A percentile compares a stretch with the other conserved stretches of the same genome.
phyloP scores from a whole-genome alignment of 2,888 invertebrate species.

The Agrotis clavis region DNA sequence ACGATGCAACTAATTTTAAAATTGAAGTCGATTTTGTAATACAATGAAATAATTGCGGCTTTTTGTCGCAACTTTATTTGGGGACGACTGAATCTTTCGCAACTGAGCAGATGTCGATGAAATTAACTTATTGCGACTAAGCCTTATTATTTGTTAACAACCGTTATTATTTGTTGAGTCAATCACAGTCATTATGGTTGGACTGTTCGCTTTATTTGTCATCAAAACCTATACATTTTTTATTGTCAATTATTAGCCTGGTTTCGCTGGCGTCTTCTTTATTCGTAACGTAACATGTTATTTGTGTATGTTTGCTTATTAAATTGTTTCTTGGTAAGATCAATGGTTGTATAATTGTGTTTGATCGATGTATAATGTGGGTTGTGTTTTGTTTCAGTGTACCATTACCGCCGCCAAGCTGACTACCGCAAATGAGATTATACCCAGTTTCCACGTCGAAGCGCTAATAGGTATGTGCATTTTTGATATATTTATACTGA shows the following conservation, averaged over 20 bases:
- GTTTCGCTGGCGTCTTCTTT: conserved; percentile 52
- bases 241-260: conserved; percentile 61
- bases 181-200: conserved; percentile 80
- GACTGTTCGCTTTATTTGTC: conserved; percentile 79
- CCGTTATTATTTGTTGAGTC: conserved; percentile 84
- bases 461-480: conserved; percentile 88
- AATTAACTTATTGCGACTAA: conserved; percentile 82
- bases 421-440: conserved; percentile 91
- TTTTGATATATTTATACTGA: background rate
- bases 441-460: conserved; percentile 87
- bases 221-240: conserved; percentile 69
- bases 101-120: conserved; percentile 79
- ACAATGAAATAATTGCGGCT: conserved; percentile 82
- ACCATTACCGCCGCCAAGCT: conserved; percentile 88
- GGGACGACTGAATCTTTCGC: conserved; percentile 80
- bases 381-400: conserved; percentile 80
- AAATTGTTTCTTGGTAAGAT: conserved; percentile 42
- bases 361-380: conserved; percentile 15
- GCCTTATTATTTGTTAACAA: conserved; percentile 85
- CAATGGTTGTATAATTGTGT: conserved; percentile 17
- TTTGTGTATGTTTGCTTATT: conserved; percentile 57
- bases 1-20: conserved; percentile 83
- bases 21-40: conserved; percentile 78
- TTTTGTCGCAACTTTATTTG: conserved; percentile 76
- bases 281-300: conserved; percentile 54